Conservation (phyloP, 2,797 vertebrate species). For the Acanthiza pusilla region DNA sequence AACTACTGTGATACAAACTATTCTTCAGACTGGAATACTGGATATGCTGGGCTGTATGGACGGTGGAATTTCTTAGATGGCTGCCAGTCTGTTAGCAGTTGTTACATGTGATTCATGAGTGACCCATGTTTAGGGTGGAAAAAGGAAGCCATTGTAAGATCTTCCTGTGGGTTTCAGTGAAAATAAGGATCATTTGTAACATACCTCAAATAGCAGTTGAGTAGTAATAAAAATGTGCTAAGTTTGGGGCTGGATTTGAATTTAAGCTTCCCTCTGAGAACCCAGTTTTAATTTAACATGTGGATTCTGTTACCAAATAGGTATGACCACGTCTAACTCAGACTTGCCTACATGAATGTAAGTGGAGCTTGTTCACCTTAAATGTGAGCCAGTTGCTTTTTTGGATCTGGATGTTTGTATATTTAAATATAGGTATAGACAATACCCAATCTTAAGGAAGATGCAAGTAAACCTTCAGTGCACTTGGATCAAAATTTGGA, state of each 20-base stretch:
- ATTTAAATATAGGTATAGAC: neutral
- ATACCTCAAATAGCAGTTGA: neutral
- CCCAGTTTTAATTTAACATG: neutral
- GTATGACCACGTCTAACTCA: neutral
- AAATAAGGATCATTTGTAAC: neutral
- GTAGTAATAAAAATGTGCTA: neutral
- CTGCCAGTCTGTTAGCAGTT: neutral
- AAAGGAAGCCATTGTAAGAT: neutral
- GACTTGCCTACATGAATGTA: neutral
- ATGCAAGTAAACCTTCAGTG: neutral
- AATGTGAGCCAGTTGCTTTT: neutral
- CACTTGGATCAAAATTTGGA: neutral
- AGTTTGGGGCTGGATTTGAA: neutral
- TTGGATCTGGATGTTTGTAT: neutral
- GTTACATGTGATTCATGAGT: neutral
- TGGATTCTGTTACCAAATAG: neutral
- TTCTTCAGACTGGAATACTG: neutral
- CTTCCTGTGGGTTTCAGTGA: neutral
- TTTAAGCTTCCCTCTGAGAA: neutral
- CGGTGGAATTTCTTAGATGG: neutral
- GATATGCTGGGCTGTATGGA: neutral
- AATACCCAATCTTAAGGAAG: neutral
- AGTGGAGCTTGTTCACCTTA: neutral
- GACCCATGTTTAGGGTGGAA: neutral
- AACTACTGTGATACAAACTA: neutral